phyloP scores from a whole-genome alignment of 1,140 invertebrate genomes.

The Cydia amplana region DNA sequence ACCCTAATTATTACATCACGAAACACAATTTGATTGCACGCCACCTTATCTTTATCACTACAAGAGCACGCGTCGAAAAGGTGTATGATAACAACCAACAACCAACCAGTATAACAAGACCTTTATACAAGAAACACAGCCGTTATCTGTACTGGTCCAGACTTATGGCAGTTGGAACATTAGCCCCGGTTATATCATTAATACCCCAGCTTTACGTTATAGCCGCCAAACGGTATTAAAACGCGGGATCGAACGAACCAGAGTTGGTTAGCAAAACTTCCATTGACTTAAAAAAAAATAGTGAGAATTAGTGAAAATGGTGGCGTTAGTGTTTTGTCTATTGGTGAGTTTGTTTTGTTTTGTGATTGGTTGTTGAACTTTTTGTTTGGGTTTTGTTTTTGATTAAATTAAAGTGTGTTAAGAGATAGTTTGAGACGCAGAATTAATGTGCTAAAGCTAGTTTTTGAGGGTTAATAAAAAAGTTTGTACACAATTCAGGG shows the following conservation, averaged over 20 bases:
- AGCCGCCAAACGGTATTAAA: not conserved
- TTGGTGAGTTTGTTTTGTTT: not conserved
- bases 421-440: too few relatives aligned
- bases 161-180: not conserved
- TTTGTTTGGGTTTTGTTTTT: not conserved
- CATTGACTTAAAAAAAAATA: not conserved
- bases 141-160: not conserved
- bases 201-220: not conserved
- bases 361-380: not conserved
- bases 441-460: too few relatives aligned
- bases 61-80: not conserved
- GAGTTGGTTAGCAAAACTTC: not conserved
- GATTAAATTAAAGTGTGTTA: too few relatives aligned
- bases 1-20: not conserved
- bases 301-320: conserved; percentile 12
- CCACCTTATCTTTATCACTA: conserved; percentile 6
- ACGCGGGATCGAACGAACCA: not conserved
- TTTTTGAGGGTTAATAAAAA: too few relatives aligned
- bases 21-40: not conserved
- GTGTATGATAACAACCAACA: not conserved
- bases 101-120: not conserved
- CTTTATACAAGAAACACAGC: not conserved
- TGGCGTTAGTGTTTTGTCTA: conserved; percentile 1
- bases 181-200: not conserved
- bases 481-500: too few relatives aligned